Evolutionary conservation across 35 echinoderm and acorn worm genomes (phyloP).

Genomic region (Chiridota heheva): DNA sequence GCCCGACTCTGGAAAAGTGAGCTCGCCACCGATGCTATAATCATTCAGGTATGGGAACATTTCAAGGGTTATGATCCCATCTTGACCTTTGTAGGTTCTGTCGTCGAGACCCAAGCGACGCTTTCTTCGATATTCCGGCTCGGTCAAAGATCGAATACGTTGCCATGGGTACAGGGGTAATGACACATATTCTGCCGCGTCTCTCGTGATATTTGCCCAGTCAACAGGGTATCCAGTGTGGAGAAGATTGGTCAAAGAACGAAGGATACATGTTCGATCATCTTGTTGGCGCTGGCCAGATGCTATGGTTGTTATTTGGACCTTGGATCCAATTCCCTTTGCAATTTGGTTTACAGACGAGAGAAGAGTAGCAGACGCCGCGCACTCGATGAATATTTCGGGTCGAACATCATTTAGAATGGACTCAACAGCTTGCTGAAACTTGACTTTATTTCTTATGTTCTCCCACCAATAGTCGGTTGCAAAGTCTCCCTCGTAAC

Average conservation of each 20-base stretch:
- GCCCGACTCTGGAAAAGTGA: conserved; percentile 71
- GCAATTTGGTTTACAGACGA: conserved; percentile 75
- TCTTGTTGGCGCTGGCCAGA: conserved; percentile 66
- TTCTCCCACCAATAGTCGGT: conserved; percentile 93
- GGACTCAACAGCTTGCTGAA: conserved; percentile 66
- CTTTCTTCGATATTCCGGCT: conserved; percentile 72
- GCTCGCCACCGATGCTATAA: conserved; percentile 34
- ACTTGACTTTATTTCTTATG: conserved; percentile 77
- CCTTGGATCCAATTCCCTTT: conserved; percentile 29
- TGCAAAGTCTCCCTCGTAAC: conserved; percentile 70
- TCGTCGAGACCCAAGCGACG: conserved; percentile 80
- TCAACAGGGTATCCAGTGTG: conserved; percentile 54
- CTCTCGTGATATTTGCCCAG: conserved; percentile 69
- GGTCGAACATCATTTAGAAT: conserved; percentile 57
- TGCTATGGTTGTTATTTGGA: conserved; percentile 41
- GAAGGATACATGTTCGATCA: conserved; percentile 51
- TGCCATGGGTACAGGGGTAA: conserved; percentile 91
- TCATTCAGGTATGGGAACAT: conserved; percentile 77
- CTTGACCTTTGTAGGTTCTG: conserved; percentile 76
- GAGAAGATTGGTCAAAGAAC: conserved; percentile 58
- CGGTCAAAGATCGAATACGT: conserved; percentile 59
- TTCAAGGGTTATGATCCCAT: conserved; percentile 61
- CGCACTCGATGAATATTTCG: conserved; percentile 71
- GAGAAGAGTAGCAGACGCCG: conserved; percentile 70
- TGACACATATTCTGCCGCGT: conserved; percentile 41